These are phyloP conservation scores for Eretmocerus hayati DNA, from an alignment of 2,888 invertebrate species.

Conservation along the genomic window DNA sequence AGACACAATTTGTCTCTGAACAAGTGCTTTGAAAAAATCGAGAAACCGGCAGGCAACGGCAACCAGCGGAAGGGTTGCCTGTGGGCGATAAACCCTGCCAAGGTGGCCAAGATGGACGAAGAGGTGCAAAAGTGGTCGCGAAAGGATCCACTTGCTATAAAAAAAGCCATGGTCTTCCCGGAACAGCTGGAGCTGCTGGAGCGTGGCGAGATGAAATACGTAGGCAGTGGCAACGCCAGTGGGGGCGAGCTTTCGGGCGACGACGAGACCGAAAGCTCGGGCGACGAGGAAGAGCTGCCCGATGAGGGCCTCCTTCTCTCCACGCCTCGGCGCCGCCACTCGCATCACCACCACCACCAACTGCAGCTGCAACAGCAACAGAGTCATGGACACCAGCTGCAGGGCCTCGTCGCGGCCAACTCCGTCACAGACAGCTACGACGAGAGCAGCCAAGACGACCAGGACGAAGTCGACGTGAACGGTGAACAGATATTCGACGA, in stretches of 20 bases:
- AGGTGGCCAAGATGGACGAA: slow-evolving; percentile 94
- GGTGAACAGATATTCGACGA: slow-evolving; percentile 62
- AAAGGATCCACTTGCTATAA: slow-evolving; percentile 88
- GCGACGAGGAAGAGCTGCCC: slow-evolving; percentile 46
- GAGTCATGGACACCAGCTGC: slow-evolving; percentile 44
- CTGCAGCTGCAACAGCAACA: slow-evolving; percentile 52
- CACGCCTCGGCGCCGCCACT: neutral
- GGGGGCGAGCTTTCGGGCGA: slow-evolving; percentile 55
- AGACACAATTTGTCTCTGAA: slow-evolving; percentile 94
- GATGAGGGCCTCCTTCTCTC: slow-evolving; percentile 35
- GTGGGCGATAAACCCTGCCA: slow-evolving; percentile 95
- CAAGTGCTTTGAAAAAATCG: slow-evolving; percentile 98
- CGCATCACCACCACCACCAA: slow-evolving; percentile 51
- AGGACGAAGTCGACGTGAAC: slow-evolving; percentile 52
- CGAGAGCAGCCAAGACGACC: slow-evolving; percentile 43
- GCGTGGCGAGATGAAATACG: slow-evolving; percentile 82
- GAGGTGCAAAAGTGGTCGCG: slow-evolving; percentile 97
- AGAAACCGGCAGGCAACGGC: slow-evolving; percentile 84
- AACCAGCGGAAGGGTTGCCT: slow-evolving; percentile 83
- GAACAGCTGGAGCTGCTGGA: slow-evolving; percentile 77
- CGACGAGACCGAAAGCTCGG: slow-evolving; percentile 62
- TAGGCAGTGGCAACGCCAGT: slow-evolving; percentile 51
- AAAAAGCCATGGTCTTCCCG: slow-evolving; percentile 90
- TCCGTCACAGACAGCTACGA: slow-evolving; percentile 43
- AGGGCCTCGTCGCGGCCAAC: slow-evolving; percentile 46